A percentile compares a stretch with the other conserved stretches of the same genome.
Evolutionary conservation across 2,797 vertebrate genomes (phyloP).

Genomic region (Melanotaenia boesemani): DNA sequence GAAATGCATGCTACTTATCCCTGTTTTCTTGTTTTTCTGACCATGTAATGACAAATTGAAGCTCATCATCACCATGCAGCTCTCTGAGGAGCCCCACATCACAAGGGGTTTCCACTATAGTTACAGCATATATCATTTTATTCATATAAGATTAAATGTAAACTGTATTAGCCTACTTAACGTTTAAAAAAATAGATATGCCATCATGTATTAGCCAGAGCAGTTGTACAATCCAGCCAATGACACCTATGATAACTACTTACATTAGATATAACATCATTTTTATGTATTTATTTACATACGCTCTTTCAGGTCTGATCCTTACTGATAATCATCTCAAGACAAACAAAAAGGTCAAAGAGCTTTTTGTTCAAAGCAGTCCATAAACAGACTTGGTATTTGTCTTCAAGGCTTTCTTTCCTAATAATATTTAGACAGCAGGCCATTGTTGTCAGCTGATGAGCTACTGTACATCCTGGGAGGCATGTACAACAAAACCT

Average conservation of each 20-base stretch:
- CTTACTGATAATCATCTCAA: constrained; percentile 19
- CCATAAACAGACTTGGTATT: constrained; percentile 26
- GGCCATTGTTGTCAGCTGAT: constrained; percentile 20
- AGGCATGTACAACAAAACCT: not conserved
- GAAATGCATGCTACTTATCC: not conserved
- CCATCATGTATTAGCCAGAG: not conserved
- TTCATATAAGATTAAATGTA: constrained; percentile 40
- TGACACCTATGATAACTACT: not conserved
- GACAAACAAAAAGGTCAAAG: constrained; percentile 36
- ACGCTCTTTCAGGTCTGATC: constrained; percentile 15
- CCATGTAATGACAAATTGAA: not conserved
- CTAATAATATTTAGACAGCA: constrained; percentile 31
- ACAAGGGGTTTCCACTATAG: constrained; percentile 16
- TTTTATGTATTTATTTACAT: not conserved
- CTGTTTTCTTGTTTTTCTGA: not conserved
- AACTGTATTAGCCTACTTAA: constrained; percentile 53
- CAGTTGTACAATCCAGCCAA: constrained; percentile 2
- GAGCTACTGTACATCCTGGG: constrained; percentile 12
- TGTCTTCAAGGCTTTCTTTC: constrained; percentile 19
- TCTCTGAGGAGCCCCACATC: constrained; percentile 37
- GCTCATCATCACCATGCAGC: not conserved
- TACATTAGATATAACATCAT: constrained; percentile 7
- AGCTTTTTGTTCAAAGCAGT: constrained; percentile 10
- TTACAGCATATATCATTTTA: constrained; percentile 42
- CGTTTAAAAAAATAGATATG: not conserved